Evolutionary conservation across 2,888 invertebrate species (phyloP), one percentile per base, ranked within the genome.

Genomic region (Ommatoiulus sabulosus): DNA sequence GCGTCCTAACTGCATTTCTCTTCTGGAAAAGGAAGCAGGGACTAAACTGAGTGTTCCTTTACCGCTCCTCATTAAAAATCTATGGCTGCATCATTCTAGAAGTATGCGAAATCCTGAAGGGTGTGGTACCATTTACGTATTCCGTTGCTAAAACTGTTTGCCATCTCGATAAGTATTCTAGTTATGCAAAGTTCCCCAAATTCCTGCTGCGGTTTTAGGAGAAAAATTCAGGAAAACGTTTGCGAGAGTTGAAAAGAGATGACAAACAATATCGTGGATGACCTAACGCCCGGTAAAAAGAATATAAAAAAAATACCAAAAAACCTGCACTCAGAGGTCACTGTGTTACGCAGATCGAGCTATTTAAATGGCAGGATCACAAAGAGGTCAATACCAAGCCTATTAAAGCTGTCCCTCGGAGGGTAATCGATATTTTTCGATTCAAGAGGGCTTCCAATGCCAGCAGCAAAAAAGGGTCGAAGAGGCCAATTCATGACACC

Each of bases 111-210:
- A 80, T 35, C 80, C 35, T 10, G 35, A 35, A 80, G 80, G 80
- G 80, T 35, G 80, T 80, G 80, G 80, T 35, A 35, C 20, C 24
- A 24, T 72, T 63, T 63, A 63, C 2, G n/a, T 63, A 63, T 63
- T 17, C 63, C 6, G 3, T 2, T 20, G 72, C n/a, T 72, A 72
- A 72, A 72, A 72, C 63, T 72, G 20, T 72, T 72, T 20, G 5
- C 72, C 24, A 72, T 24, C n/a, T 4, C 20, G 20, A 72, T 72
- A n/a, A n/a, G 7, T n/a, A 24, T 72, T 24, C 72, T 3, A 4
- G n/a, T 72, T 72, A 72, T 72, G 72, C 20, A 4, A 63, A 63
- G 63, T 63, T n/a, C n/a, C 80, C 80, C 35, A 80, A 80, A 80
- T 80, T 20, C 35, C 52, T 2, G 12, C 7, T 20, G 8, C 80